Base-by-base conservation (phyloP, 2,888 invertebrate species). In the Seira musarum region DNA sequence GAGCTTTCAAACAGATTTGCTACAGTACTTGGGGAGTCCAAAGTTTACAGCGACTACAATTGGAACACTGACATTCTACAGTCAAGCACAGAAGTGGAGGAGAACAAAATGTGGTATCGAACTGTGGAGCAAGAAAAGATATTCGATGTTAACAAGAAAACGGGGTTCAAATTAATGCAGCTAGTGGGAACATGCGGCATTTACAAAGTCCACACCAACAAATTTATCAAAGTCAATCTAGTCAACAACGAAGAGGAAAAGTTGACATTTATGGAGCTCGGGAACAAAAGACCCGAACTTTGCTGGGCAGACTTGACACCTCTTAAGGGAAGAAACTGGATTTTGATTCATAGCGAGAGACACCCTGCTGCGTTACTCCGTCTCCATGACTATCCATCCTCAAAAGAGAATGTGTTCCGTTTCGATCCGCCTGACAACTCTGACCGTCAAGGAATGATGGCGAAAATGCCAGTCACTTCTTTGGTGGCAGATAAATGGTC, bases 231-330 rank as follows among this genome's bases (percentile, higher is more conserved):
- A 24, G 19, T n/a, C 1, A 13, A 69, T 35, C 13, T 10, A 19
- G 8, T 19, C 60, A 25, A 60, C 15, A 63, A 24, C 2, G 63
- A 30, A 24, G 65, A 35, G 5, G 65, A 66, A 13, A 57, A 60
- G 40, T 10, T 15, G 21, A 46, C 35, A 1, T 40, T 10, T 8
- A 24, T 19, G 1, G 24, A 40, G 17, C 1, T 30, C 17, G 72
- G 72, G 8, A 72, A 65, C 25, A 3, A 6, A 1, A n/a, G 15
- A 8, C 72, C 72, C 5, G 65, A 72, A n/a, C 64, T 53, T 6
- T 72, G 72, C 21, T 72, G 72, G 72, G 53, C 72, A 21, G 72
- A 72, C 24, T 8, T 65, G 25, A 25, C 61, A 17, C 72, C 65
- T 3, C 17, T 72, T 17, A 65, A 17, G 25, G 65, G 64, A 13